A percentile compares a stretch with the other conserved stretches of the same genome.
These are phyloP conservation scores for Bothrops jararaca DNA, from an alignment of 2,113 vertebrate species.

Conservation along the genomic window DNA sequence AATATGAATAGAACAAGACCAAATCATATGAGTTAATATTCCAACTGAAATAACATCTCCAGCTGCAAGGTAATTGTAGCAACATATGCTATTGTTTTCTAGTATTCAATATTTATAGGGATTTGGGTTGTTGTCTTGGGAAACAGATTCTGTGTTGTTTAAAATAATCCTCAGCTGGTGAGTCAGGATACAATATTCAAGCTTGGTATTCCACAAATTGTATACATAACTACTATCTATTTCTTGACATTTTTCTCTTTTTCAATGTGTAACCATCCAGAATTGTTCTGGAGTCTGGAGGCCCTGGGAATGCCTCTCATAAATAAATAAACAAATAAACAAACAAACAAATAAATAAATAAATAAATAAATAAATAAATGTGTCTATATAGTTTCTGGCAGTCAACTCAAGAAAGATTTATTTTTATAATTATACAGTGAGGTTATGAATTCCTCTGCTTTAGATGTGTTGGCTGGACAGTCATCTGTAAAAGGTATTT, in stretches of 20 bases:
- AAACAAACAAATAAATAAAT: no score
- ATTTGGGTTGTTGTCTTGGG: background rate
- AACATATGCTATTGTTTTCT: background rate
- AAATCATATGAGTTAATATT: background rate
- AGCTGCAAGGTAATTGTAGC: background rate
- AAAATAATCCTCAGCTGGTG: background rate
- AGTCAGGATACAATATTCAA: background rate
- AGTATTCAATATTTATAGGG: background rate
- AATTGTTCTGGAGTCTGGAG: background rate
- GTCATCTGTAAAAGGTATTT: background rate
- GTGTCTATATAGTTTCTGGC: background rate
- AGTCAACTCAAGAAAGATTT: background rate
- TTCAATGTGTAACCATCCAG: background rate
- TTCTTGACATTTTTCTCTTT: background rate
- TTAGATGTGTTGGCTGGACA: background rate
- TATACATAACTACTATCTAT: background rate
- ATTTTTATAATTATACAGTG: background rate
- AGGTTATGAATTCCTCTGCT: background rate
- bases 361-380: background rate
- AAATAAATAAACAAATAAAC: background rate
- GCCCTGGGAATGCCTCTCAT: background rate
- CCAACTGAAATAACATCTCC: background rate
- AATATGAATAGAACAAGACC: background rate
- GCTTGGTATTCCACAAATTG: background rate
- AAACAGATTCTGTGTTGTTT: background rate